Evolutionary conservation across 2,797 vertebrate genomes (phyloP), one percentile per base, ranked within the genome.

Genomic region (Haliaeetus albicilla): DNA sequence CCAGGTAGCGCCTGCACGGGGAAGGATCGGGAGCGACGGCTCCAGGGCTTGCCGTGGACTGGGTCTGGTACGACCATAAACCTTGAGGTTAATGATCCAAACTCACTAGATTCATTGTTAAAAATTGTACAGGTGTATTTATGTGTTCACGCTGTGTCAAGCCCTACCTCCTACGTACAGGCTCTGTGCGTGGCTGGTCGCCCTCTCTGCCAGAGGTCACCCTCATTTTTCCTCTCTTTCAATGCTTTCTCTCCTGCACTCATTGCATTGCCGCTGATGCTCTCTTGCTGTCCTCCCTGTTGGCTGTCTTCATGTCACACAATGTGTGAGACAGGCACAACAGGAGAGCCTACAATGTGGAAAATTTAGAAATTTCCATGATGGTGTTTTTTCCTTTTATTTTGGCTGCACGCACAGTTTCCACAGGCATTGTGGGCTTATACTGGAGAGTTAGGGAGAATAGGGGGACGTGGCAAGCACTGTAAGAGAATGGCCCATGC

Each of bases 111-210:
- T 51, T 31, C 1, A 3, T 24, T n/a, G 59, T 49, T 78, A 30
- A 73, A 85, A 78, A 18, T 5, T 7, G 13, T 30, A 11, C 4
- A 15, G 25, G 19, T 27, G 5, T 31, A 8, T 61, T 56, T 33
- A 14, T 11, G 9, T 23, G 49, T 12, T 68, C 11, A 18, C 7
- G 19, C 48, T 65, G 27, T 22, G 53, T 30, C 57, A 35, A 6
- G 27, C 51, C 19, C 65, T 25, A 3, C 17, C 48, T 81, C 10
- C n/a, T 25, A 6, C 22, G 22, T 48, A 22, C 6, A 8, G 2
- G 5, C 12, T 15, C 7, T 1, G 1, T 7, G 13, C 27, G 54
- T 0, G 4, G 25, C n/a, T 33, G 61, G 22, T 41, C 28, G 28
- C 37, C 46, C 8, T 6, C 56, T 44, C n/a, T 68, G 49, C 28